A percentile compares a stretch with the other conserved stretches of the same genome.
phyloP scores from a whole-genome alignment of 2,888 invertebrate species.

The Drosophila prolongata region DNA sequence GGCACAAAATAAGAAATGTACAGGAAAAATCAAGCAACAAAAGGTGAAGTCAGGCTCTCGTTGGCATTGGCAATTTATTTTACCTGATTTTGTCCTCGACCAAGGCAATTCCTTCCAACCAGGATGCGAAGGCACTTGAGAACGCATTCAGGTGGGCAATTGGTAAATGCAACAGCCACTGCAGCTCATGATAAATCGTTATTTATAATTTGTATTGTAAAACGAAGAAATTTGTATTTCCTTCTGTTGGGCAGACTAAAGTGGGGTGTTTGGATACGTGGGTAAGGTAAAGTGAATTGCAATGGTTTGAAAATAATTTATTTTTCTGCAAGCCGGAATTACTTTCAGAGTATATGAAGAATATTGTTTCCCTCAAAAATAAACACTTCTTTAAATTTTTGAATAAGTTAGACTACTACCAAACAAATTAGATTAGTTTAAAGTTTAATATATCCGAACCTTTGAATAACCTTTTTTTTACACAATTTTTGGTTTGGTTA shows the following conservation, averaged over 20 bases:
- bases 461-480: too few species aligned
- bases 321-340: too few species aligned
- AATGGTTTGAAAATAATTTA: background rate
- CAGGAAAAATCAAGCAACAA: conserved; percentile 23
- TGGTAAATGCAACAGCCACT: conserved; percentile 58
- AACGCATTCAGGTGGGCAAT: conserved; percentile 75
- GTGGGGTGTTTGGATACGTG: conserved; percentile 1
- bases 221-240: conserved; percentile 49
- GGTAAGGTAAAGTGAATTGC: background rate
- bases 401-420: too few species aligned
- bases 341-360: background rate
- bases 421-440: too few species aligned
- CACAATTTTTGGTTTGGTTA: too few species aligned
- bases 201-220: conserved; percentile 77
- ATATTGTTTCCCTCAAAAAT: too few species aligned
- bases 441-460: too few species aligned
- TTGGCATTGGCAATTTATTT: conserved; percentile 72
- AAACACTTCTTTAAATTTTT: too few species aligned
- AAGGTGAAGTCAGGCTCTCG: conserved; percentile 35
- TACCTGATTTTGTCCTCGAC: conserved; percentile 43
- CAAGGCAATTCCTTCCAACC: conserved; percentile 17
- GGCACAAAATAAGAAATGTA: conserved; percentile 15
- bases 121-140: conserved; percentile 33
- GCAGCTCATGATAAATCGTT: conserved; percentile 74
- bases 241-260: conserved; percentile 13